A percentile compares a stretch with the other conserved stretches of the same genome.
Conservation (phyloP, 2,888 invertebrate genomes). For the Hymenopus coronatus region DNA sequence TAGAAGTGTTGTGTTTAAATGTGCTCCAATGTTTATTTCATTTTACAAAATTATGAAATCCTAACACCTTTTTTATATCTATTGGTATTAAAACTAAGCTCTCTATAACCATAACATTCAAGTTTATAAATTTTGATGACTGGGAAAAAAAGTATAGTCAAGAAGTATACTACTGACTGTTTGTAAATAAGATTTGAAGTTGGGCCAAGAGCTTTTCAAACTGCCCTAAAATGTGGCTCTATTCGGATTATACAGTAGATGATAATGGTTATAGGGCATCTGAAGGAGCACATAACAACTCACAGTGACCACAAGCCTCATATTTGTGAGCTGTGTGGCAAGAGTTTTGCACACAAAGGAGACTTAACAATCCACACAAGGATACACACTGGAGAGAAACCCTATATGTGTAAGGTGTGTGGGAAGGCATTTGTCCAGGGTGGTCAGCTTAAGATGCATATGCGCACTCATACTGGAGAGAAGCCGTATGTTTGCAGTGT, state of each 20-base stretch:
- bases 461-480: conserved; percentile 10
- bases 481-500: conserved; percentile 4
- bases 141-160: too few species aligned
- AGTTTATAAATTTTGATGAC: too few species aligned
- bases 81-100: too few species aligned
- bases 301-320: conserved; percentile 1
- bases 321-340: conserved; percentile 4
- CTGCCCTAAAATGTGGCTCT: too few species aligned
- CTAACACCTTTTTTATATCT: too few species aligned
- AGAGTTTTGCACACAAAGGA: conserved; percentile 11
- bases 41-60: too few species aligned
- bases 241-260: not conserved
- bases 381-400: conserved; percentile 11
- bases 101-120: too few species aligned
- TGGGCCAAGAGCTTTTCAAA: too few species aligned
- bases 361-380: conserved; percentile 3
- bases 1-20: too few species aligned
- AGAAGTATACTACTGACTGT: too few species aligned
- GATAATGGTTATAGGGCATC: not conserved
- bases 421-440: conserved; percentile 6
- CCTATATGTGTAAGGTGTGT: not conserved
- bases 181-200: too few species aligned
- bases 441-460: conserved; percentile 8
- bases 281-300: conserved; percentile 7
- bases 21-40: too few species aligned